Base-by-base conservation (phyloP, 2,113 vertebrate genomes). In the Egretta garzetta region DNA sequence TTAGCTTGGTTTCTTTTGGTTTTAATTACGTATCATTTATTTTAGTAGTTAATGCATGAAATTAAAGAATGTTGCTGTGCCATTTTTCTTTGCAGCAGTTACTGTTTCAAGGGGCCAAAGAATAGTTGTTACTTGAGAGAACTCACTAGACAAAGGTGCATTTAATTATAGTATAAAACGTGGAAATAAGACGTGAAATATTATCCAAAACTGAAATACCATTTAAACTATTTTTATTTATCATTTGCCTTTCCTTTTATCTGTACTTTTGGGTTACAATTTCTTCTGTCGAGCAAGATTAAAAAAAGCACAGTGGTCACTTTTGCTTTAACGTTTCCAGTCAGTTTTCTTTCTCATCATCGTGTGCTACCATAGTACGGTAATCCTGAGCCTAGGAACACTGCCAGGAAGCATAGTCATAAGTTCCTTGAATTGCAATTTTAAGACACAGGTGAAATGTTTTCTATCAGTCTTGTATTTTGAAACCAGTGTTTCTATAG, bases 121-220 rank as follows among this genome's bases (percentile, higher is more conserved):
- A 28, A 35, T 49, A 59, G 5, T 8, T 76, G 15, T 24, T 72
- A 52, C 26, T 64, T 60, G 45, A 66, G 50, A 62, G 45, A 73
- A 76, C 15, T 4, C 71, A 49, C 22, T 39, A 79, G 30, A 53
- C 26, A 90, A 81, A 55, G 10, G 72, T 41, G 80, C 3, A 81
- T 71, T 70, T 83, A 60, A 60, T 66, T 77, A 13, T 30, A 66
- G 23, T 37, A 59, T 28, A 55, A 89, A 81, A 88, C 47, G 30
- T 13, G 33, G 35, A 80, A 93, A 84, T 55, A 86, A 73, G 53
- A 28, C 9, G 72, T 64, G 39, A 87, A 96, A 72, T 75, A 68
- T 32, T 63, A 75, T 28, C 56, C 26, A 55, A 79, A 93, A 28
- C 12, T 50, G 47, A 92, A 94, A 85, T 35, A 45, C 7, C 26